phyloP scores from a whole-genome alignment of 2,113 vertebrate species.

The Cinclus cinclus region DNA sequence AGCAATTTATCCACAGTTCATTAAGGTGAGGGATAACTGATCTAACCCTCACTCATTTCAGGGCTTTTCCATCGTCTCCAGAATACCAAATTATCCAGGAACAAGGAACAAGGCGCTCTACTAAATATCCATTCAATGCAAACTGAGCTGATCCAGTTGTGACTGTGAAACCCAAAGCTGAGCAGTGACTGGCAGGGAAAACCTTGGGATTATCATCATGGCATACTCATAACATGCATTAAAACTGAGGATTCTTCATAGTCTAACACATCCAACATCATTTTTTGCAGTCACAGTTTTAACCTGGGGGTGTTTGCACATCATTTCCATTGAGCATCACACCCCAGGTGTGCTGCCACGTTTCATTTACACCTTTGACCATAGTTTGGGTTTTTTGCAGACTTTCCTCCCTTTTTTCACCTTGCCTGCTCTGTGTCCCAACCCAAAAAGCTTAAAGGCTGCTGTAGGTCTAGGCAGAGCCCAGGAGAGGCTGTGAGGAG shows the following conservation, averaged over 20 bases:
- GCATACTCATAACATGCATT: background rate
- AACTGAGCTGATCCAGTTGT: background rate
- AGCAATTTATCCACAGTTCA: background rate
- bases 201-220: background rate
- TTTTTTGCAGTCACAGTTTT: background rate
- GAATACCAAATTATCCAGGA: background rate
- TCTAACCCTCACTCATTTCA: background rate
- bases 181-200: background rate
- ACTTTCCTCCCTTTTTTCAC: background rate
- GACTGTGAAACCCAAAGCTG: background rate
- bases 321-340: background rate
- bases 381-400: background rate
- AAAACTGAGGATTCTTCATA: background rate
- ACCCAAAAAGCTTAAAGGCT: background rate
- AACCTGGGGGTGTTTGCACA: fast-evolving
- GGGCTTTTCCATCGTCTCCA: background rate
- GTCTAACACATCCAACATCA: fast-evolving
- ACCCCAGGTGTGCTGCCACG: background rate
- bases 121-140: background rate
- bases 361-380: background rate
- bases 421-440: background rate
- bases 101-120: background rate
- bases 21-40: background rate
- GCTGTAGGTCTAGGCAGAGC: background rate
- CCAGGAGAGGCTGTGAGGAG: background rate